A percentile compares a stretch with the other conserved stretches of the same genome.
phyloP scores from a whole-genome alignment of 2,888 invertebrate genomes.

The Gisinianus flammeolus region DNA sequence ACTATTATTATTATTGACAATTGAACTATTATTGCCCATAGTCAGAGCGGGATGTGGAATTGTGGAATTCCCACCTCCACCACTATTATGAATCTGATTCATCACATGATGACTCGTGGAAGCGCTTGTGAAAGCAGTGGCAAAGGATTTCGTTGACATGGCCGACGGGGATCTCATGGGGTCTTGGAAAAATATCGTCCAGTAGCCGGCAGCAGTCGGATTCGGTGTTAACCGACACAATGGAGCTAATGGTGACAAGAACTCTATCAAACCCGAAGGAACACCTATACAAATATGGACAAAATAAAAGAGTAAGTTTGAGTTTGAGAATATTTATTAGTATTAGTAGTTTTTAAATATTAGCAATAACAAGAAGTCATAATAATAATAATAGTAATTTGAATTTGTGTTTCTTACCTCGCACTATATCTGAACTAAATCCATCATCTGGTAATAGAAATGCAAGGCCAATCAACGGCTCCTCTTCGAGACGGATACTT shows the following conservation, averaged over 20 bases:
- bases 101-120: neutral
- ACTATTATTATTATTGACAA: slow-evolving; percentile 40
- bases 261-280: slow-evolving; percentile 84
- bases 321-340: too few species aligned
- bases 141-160: slow-evolving; percentile 67
- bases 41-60: too few species aligned
- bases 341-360: too few species aligned
- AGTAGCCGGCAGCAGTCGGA: slow-evolving; percentile 86
- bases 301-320: too few species aligned
- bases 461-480: slow-evolving; percentile 81
- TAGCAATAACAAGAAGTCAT: too few species aligned
- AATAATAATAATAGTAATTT: too few species aligned
- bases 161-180: slow-evolving; percentile 66
- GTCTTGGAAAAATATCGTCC: slow-evolving; percentile 77
- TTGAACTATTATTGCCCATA: slow-evolving; percentile 29
- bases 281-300: too few species aligned
- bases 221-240: slow-evolving; percentile 89
- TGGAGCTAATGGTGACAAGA: slow-evolving; percentile 81
- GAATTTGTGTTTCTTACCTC: too few species aligned
- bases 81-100: slow-evolving; percentile 19
- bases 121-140: slow-evolving; percentile 27
- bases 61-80: neutral
- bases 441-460: slow-evolving; percentile 96
- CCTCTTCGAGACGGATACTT: slow-evolving; percentile 87
- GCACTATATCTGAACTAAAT: slow-evolving; percentile 66